Percentiles rank a stretch among this genome's conserved stretches.
phyloP scores from a whole-genome alignment of 2,888 invertebrate species.

The Phlogophora meticulosa region DNA sequence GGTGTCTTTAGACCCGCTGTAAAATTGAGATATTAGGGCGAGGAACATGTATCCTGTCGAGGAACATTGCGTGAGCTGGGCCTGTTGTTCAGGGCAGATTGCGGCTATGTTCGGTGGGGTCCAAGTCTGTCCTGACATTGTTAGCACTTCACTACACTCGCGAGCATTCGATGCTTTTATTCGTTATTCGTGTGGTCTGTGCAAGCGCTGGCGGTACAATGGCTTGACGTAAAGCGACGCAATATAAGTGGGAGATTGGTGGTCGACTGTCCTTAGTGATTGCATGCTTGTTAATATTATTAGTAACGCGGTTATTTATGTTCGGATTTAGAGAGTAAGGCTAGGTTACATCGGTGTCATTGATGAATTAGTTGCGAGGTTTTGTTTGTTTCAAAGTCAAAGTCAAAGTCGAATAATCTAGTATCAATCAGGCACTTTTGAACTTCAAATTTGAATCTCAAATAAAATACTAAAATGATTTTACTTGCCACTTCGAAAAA shows the following conservation, averaged over 20 bases:
- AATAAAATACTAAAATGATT: too few species aligned
- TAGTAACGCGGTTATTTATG: conserved; percentile 35
- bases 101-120: conserved; percentile 90
- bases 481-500: too few species aligned
- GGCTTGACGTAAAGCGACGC: conserved; percentile 31
- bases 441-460: too few species aligned
- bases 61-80: conserved; percentile 91
- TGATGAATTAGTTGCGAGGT: background rate
- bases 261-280: conserved; percentile 55
- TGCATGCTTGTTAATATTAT: conserved; percentile 41
- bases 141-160: conserved; percentile 63
- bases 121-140: conserved; percentile 84
- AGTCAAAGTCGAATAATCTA: too few species aligned
- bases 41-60: conserved; percentile 91
- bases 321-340: conserved; percentile 52
- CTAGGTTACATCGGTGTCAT: conserved; percentile 23
- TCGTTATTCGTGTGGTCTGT: conserved; percentile 56
- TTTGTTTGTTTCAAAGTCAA: too few species aligned
- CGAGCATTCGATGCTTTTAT: conserved; percentile 46
- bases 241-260: conserved; percentile 51
- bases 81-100: conserved; percentile 89
- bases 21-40: conserved; percentile 90
- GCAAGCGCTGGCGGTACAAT: conserved; percentile 55
- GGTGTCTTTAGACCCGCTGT: conserved; percentile 86
- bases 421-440: too few species aligned